Percentiles rank a stretch among this genome's conserved stretches.
Conservation (phyloP, 2,888 invertebrate species). For the Allygus modestus region DNA sequence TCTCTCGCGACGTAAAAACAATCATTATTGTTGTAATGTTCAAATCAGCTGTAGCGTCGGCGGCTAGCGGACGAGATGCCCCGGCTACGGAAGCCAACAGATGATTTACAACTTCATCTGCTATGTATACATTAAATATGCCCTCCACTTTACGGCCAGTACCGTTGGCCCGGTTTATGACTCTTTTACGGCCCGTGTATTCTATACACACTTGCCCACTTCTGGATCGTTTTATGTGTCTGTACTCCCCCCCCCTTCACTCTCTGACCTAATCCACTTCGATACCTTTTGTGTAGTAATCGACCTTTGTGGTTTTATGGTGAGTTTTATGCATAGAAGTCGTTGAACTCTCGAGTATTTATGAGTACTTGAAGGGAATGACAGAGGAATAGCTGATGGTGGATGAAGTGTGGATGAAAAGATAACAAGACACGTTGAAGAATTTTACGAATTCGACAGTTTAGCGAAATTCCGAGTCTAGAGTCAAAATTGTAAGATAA, state of each 20-base stretch:
- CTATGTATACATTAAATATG: constrained; percentile 44
- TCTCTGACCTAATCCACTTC: constrained; percentile 44
- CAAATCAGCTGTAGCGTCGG: constrained; percentile 46
- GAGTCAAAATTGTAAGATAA: too few relatives aligned
- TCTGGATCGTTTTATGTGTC: constrained; percentile 41
- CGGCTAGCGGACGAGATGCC: constrained; percentile 6
- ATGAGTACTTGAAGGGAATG: too few relatives aligned
- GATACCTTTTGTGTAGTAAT: constrained; percentile 31
- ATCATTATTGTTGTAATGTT: constrained; percentile 57
- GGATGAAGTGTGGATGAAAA: too few relatives aligned
- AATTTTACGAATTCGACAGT: too few relatives aligned
- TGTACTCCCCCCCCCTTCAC: constrained; percentile 5
- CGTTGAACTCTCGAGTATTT: background rate
- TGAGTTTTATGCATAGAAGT: constrained; percentile 13
- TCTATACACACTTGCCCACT: constrained; percentile 47
- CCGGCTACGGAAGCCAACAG: constrained; percentile 38
- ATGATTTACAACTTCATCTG: constrained; percentile 53
- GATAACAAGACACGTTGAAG: too few relatives aligned
- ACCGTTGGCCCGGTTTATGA: constrained; percentile 43
- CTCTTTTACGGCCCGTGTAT: constrained; percentile 42
- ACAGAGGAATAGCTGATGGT: too few relatives aligned
- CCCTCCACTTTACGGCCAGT: constrained; percentile 34
- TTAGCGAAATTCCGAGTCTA: too few relatives aligned
- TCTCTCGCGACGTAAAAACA: constrained; percentile 49
- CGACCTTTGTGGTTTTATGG: constrained; percentile 28